phyloP scores from a whole-genome alignment of 2,888 invertebrate genomes.

The Holacanthella duospinosa region DNA sequence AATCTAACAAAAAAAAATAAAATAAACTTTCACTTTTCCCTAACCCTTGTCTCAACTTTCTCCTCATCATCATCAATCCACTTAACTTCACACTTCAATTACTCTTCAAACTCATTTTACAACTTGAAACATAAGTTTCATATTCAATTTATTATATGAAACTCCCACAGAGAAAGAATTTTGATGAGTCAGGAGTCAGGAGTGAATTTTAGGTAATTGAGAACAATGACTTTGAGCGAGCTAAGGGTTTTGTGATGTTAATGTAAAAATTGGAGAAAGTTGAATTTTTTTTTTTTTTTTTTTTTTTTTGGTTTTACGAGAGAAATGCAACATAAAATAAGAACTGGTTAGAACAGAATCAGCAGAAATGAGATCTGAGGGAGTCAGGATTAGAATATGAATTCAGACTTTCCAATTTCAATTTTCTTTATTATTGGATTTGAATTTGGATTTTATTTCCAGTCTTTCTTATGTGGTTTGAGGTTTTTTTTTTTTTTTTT shows the following conservation, averaged over 20 bases:
- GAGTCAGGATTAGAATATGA: no score
- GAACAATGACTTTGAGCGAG: no score
- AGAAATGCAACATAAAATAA: background rate
- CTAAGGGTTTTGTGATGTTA: no score
- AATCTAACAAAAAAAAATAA: slow-evolving; percentile 2
- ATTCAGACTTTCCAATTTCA: background rate
- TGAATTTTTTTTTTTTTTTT: background rate
- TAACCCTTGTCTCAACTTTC: slow-evolving; percentile 1
- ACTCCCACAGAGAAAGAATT: background rate
- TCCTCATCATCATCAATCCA: background rate
- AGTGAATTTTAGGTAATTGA: background rate
- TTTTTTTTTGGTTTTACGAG: background rate
- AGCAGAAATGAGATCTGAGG: background rate
- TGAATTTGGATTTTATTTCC: background rate
- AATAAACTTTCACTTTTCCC: background rate
- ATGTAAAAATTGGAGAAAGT: no score
- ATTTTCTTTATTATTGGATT: background rate
- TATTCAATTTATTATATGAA: background rate
- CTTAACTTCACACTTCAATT: background rate
- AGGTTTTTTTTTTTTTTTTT: no score
- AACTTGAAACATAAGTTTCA: background rate
- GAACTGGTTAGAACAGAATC: background rate
- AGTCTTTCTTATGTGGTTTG: background rate
- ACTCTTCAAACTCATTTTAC: background rate
- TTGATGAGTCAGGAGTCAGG: no score